A percentile compares a stretch with the other conserved stretches of the same genome.
Conservation (phyloP, 2,888 invertebrate species). For the Chirona hameri region DNA sequence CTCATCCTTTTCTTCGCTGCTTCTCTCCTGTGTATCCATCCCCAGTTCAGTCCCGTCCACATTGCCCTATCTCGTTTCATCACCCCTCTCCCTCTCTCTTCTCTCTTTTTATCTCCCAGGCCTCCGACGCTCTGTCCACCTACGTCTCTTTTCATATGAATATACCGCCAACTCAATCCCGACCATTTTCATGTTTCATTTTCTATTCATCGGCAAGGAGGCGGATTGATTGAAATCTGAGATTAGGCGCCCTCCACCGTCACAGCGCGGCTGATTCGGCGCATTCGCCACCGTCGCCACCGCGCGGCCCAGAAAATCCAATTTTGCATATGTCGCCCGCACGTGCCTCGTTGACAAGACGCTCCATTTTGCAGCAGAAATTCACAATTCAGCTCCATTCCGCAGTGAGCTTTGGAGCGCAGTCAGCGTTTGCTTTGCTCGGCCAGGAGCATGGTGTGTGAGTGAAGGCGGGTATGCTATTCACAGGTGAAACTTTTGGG, state of each 20-base stretch:
- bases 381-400: not conserved
- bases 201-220: slow-evolving; percentile 28
- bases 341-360: not conserved
- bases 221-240: slow-evolving; percentile 26
- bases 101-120: not conserved
- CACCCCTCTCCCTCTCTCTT: slow-evolving; percentile 23
- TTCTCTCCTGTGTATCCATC: no score
- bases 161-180: slow-evolving; percentile 31
- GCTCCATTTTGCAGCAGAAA: not conserved
- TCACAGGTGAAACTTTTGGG: no score
- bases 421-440: no score
- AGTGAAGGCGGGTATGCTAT: no score
- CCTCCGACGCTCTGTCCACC: not conserved
- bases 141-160: slow-evolving; percentile 3
- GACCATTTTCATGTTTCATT: slow-evolving; percentile 32
- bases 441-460: no score
- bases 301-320: not conserved
- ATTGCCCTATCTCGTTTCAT: no score
- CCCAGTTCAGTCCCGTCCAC: not conserved
- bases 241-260: not conserved
- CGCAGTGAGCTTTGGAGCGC: not conserved
- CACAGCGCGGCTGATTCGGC: not conserved
- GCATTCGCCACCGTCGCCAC: not conserved
- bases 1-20: not conserved
- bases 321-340: slow-evolving; percentile 12